Percentiles rank a stretch among this genome's conserved stretches.
Conservation (phyloP, 92 coral and sea anemone species). For the Blastomussa wellsi region DNA sequence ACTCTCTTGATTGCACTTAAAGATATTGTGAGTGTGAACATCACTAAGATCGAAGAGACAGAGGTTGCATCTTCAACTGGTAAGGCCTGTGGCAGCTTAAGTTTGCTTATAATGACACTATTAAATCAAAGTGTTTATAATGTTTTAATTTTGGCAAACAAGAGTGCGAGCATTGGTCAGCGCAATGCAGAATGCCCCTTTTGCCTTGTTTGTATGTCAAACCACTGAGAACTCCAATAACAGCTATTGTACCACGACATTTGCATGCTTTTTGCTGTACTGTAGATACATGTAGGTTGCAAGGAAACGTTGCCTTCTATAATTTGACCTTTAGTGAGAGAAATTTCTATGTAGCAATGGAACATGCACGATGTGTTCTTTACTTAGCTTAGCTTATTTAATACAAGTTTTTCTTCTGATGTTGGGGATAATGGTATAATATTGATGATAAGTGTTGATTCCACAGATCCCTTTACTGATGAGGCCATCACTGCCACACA, state of each 20-base stretch:
- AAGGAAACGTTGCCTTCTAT: neutral
- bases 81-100: neutral
- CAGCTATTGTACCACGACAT: too few species aligned
- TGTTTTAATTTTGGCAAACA: too few species aligned
- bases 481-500: constrained; percentile 44
- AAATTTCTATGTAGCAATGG: neutral
- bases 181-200: too few species aligned
- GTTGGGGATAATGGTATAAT: too few species aligned
- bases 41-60: constrained; percentile 26
- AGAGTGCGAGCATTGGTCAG: too few species aligned
- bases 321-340: neutral
- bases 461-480: constrained; percentile 65
- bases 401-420: neutral
- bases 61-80: constrained; percentile 9
- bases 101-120: too few species aligned
- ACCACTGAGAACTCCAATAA: too few species aligned
- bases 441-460: neutral
- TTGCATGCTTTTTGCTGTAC: too few species aligned
- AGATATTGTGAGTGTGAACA: constrained; percentile 42
- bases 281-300: neutral
- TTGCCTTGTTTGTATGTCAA: too few species aligned
- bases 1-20: constrained; percentile 29
- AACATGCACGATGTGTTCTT: neutral
- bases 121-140: too few species aligned
- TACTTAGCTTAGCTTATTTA: neutral